Conservation (phyloP, 2,113 vertebrate genomes). For the Ornithorhynchus anatinus region DNA sequence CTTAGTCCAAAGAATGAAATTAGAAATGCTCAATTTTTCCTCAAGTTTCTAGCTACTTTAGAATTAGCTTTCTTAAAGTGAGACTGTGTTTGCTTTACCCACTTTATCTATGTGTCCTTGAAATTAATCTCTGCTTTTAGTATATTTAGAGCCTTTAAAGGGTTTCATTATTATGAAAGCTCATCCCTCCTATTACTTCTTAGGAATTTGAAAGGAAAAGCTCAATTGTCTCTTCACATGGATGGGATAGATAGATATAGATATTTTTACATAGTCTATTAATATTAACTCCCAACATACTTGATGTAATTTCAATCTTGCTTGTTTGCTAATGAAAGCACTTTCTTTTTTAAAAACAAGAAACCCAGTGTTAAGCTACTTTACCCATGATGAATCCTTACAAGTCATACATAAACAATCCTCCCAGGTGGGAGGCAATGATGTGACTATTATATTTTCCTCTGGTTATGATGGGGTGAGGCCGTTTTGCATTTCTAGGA, state of each 20-base stretch:
- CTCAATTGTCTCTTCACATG: not conserved
- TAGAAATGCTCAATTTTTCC: no score
- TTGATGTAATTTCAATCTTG: not conserved
- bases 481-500: no score
- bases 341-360: no score
- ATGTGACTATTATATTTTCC: no score
- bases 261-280: slow-evolving; percentile 20
- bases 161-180: slow-evolving; percentile 27
- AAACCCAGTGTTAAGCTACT: no score
- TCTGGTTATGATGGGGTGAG: no score
- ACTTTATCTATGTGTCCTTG: not conserved
- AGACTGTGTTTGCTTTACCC: not conserved
- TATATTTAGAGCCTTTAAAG: slow-evolving; percentile 15
- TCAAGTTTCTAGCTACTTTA: not conserved
- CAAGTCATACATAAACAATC: no score
- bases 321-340: no score
- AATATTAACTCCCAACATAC: not conserved
- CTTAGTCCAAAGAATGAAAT: no score
- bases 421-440: no score
- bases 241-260: no score
- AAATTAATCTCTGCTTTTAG: slow-evolving; percentile 17
- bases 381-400: no score
- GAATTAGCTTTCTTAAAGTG: not conserved
- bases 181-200: slow-evolving; percentile 5
- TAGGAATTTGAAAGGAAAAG: slow-evolving; percentile 14